A percentile compares a stretch with the other conserved stretches of the same genome.
Conservation (phyloP, 2,797 vertebrate species). For the Dryobates pubescens region DNA sequence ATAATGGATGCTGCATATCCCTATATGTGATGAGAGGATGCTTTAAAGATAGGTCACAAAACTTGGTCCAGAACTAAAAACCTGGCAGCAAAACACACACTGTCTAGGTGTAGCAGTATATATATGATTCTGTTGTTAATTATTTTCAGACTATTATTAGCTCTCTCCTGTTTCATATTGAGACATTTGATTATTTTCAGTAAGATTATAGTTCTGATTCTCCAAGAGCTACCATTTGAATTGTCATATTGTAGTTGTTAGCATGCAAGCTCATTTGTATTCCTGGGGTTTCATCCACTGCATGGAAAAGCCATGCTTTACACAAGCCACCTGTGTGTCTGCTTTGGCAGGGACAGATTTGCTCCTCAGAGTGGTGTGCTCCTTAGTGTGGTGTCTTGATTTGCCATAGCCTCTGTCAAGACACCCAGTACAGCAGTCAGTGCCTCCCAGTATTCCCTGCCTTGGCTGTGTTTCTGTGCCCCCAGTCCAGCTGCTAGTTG, state of each 20-base stretch:
- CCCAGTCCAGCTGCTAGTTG: neutral
- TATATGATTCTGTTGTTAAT: neutral
- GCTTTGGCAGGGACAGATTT: neutral
- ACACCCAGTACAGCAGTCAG: rapidly evolving
- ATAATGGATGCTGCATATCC: neutral
- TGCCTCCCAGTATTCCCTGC: neutral
- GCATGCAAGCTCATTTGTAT: neutral
- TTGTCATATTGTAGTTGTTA: neutral
- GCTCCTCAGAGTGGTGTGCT: too few species aligned
- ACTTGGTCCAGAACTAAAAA: neutral
- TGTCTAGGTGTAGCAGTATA: neutral
- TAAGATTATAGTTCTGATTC: neutral
- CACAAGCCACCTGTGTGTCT: neutral
- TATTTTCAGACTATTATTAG: neutral
- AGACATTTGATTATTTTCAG: neutral
- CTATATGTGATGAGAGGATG: neutral
- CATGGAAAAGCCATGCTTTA: neutral
- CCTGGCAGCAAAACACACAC: neutral
- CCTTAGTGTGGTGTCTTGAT: rapidly evolving
- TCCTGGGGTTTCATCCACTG: neutral
- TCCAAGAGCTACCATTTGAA: neutral
- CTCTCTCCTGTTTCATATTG: neutral
- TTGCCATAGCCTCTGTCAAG: neutral
- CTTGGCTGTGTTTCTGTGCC: neutral
- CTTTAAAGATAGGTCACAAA: constrained; percentile 18